phyloP scores from a whole-genome alignment of 2,113 vertebrate species.

The Nymphicus hollandicus region DNA sequence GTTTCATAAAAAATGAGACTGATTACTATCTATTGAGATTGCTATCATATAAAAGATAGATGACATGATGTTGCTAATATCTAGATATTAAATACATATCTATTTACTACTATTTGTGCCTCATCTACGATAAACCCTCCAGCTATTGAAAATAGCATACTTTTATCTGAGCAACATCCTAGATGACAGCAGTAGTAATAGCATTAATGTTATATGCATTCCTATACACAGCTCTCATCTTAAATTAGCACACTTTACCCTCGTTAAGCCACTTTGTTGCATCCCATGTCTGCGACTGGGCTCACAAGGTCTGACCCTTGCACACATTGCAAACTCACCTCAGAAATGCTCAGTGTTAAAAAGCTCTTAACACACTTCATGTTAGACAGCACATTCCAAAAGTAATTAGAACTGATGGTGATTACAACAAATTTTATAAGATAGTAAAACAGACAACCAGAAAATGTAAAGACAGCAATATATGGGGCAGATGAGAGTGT shows the following conservation, averaged over 20 bases:
- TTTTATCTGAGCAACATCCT: neutral
- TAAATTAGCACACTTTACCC: neutral
- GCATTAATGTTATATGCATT: neutral
- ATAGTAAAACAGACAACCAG: neutral
- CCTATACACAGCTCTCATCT: neutral
- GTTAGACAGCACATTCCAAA: neutral
- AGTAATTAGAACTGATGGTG: neutral
- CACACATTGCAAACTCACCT: neutral
- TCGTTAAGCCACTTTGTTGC: neutral
- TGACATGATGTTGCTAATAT: neutral
- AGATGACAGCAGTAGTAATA: neutral
- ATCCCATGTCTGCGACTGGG: neutral
- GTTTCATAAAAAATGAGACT: neutral
- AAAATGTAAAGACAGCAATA: constrained; percentile 26
- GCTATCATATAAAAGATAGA: neutral
- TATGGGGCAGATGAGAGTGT: neutral
- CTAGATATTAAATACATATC: neutral
- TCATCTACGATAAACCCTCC: neutral
- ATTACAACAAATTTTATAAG: neutral
- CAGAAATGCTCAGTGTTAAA: neutral
- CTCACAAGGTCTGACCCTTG: neutral
- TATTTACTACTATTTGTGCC: neutral
- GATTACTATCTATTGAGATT: neutral
- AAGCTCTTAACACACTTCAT: neutral
- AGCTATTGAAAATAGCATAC: neutral